Evolutionary conservation across 2,888 invertebrate genomes (phyloP).

Genomic region (Watsonalla cultraria): DNA sequence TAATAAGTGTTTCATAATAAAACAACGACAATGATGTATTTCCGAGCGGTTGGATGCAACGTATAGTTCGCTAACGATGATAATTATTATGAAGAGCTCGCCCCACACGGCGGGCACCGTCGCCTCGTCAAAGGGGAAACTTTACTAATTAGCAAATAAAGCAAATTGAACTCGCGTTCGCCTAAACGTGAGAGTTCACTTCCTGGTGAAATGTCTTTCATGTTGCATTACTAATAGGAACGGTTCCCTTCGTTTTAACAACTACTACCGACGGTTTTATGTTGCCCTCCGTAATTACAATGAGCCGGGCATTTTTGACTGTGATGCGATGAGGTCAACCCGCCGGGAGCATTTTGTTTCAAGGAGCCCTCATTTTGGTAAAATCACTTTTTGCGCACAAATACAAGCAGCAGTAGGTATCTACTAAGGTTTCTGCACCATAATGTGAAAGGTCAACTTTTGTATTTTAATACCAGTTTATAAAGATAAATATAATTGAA

Average conservation of each 20-base stretch:
- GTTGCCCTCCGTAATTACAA: neutral
- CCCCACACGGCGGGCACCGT: constrained; percentile 25
- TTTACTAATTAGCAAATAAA: constrained; percentile 71
- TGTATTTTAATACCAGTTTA: too few species aligned
- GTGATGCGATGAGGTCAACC: neutral
- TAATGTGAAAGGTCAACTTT: too few species aligned
- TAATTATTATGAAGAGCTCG: constrained; percentile 52
- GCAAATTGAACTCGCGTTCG: constrained; percentile 54
- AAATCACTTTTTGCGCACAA: neutral
- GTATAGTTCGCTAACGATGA: constrained; percentile 40
- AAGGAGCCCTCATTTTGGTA: neutral
- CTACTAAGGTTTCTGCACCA: too few species aligned
- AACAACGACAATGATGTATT: constrained; percentile 31
- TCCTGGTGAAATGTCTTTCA: constrained; percentile 33
- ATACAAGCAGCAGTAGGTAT: too few species aligned
- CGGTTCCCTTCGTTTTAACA: constrained; percentile 5
- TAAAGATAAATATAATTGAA: too few species aligned
- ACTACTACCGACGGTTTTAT: neutral
- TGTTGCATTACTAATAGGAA: constrained; percentile 30
- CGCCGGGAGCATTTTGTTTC: neutral
- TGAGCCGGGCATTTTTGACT: neutral
- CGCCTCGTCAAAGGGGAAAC: constrained; percentile 53
- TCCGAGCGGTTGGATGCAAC: constrained; percentile 15
- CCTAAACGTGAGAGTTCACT: constrained; percentile 45
- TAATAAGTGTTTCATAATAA: constrained; percentile 30